These are phyloP conservation scores for Cactoblastis cactorum DNA, from an alignment of 2,888 invertebrate genomes.

Conservation along the genomic window DNA sequence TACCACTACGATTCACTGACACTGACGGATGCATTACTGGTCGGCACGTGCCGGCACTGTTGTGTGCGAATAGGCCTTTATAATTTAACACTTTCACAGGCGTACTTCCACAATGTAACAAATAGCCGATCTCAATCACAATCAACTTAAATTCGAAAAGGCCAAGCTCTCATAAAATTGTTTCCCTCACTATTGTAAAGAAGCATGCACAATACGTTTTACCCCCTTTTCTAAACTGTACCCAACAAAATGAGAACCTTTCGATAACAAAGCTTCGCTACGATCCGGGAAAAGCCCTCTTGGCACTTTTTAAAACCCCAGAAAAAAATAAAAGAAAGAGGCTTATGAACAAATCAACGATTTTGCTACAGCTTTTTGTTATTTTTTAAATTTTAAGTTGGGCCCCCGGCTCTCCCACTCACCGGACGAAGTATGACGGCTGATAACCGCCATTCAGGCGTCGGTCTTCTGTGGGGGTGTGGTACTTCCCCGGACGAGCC, in stretches of 20 bases:
- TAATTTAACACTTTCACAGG: too few relatives aligned
- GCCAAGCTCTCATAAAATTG: constrained; percentile 1
- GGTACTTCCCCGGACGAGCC: too few relatives aligned
- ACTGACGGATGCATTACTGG: too few relatives aligned
- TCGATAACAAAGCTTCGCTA: constrained; percentile 39
- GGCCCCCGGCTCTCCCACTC: too few relatives aligned
- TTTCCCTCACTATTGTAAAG: not conserved
- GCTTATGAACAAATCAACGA: constrained; percentile 9
- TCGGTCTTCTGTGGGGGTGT: too few relatives aligned
- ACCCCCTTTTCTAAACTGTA: not conserved
- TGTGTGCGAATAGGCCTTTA: too few relatives aligned
- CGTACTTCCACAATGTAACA: too few relatives aligned
- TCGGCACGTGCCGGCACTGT: too few relatives aligned
- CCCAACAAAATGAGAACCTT: constrained; percentile 27
- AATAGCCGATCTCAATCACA: not conserved
- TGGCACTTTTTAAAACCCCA: constrained; percentile 28
- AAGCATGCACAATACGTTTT: not conserved
- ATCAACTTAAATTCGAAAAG: not conserved
- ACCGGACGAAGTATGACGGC: too few relatives aligned
- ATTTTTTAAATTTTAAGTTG: constrained; percentile 4
- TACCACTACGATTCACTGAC: too few relatives aligned
- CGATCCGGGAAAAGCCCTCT: constrained; percentile 50
- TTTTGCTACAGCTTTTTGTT: constrained; percentile 2
- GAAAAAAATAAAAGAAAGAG: constrained; percentile 30
- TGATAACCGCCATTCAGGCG: too few relatives aligned